These are phyloP conservation scores for Dynastes grantii DNA, from an alignment of 2,888 invertebrate species.

Conservation along the genomic window DNA sequence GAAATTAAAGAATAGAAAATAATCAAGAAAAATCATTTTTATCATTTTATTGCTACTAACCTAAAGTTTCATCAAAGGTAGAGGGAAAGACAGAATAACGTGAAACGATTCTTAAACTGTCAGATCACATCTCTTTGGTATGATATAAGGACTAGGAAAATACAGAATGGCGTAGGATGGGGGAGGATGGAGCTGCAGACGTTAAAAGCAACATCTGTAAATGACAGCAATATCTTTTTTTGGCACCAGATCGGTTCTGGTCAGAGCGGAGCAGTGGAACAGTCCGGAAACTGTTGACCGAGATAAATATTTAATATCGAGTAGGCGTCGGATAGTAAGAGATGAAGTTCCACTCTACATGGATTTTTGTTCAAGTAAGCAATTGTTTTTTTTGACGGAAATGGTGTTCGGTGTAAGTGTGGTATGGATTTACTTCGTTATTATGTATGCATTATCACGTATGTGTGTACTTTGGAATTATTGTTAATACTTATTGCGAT, in stretches of 20 bases:
- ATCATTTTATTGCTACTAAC: conserved; percentile 19
- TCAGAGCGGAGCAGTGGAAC: conserved; percentile 27
- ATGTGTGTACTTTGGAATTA: not conserved
- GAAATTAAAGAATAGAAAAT: conserved; percentile 24
- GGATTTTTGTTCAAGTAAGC: conserved; percentile 34
- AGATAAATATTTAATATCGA: conserved; percentile 48
- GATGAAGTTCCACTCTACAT: not conserved
- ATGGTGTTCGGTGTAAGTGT: not conserved
- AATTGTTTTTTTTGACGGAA: not conserved
- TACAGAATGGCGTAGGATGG: not conserved
- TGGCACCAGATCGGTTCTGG: conserved; percentile 45
- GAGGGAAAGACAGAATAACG: conserved; percentile 60
- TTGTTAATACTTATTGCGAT: too few species aligned
- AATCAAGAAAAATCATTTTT: conserved; percentile 33
- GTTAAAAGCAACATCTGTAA: conserved; percentile 64
- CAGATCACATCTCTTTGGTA: conserved; percentile 64
- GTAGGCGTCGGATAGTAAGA: conserved; percentile 20
- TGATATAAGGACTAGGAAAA: conserved; percentile 54
- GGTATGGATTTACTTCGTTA: not conserved
- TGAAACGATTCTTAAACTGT: conserved; percentile 60
- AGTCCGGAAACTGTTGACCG: conserved; percentile 44
- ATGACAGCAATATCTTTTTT: conserved; percentile 65
- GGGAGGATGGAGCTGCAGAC: conserved; percentile 42
- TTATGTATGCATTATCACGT: not conserved
- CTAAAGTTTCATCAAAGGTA: conserved; percentile 3